Evolutionary conservation across 2,113 vertebrate genomes (phyloP).

Genomic region (Carassius gibelio): DNA sequence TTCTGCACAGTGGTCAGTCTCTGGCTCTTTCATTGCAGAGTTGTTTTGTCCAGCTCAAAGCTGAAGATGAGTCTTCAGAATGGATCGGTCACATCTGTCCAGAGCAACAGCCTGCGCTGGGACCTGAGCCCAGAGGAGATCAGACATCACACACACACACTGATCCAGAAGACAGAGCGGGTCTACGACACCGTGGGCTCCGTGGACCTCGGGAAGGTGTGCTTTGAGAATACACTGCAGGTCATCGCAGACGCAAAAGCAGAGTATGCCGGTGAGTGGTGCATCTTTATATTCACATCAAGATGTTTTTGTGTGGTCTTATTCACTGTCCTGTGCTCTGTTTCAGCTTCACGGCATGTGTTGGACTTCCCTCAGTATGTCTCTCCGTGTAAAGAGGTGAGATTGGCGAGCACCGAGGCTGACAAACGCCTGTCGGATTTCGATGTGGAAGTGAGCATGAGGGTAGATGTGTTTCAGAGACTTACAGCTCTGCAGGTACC

Average conservation of each 20-base stretch:
- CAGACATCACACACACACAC: constrained; percentile 75
- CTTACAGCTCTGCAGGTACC: constrained; percentile 86
- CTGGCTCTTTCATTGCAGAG: constrained; percentile 44
- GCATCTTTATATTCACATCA: background rate
- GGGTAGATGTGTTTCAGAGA: constrained; percentile 87
- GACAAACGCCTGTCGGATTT: constrained; percentile 92
- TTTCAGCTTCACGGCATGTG: constrained; percentile 84
- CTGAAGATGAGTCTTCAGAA: constrained; percentile 82
- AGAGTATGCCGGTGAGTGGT: constrained; percentile 84
- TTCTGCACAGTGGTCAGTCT: background rate
- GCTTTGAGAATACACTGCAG: constrained; percentile 84
- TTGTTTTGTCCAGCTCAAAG: constrained; percentile 22
- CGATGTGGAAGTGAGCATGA: constrained; percentile 94
- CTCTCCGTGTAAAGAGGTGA: constrained; percentile 82
- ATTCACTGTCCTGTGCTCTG: constrained; percentile 31
- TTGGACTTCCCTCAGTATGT: constrained; percentile 92
- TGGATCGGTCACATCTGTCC: constrained; percentile 61
- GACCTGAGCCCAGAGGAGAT: constrained; percentile 87
- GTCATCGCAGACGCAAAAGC: constrained; percentile 83
- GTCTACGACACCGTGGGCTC: constrained; percentile 82
- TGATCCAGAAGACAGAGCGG: constrained; percentile 81
- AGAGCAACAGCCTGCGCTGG: constrained; percentile 81
- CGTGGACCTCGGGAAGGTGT: constrained; percentile 79
- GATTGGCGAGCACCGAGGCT: constrained; percentile 90
- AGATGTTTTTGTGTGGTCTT: background rate